Evolutionary conservation across 2,797 vertebrate species (phyloP), one percentile per base, ranked within the genome.

Genomic region (Neomorphus geoffroyi): DNA sequence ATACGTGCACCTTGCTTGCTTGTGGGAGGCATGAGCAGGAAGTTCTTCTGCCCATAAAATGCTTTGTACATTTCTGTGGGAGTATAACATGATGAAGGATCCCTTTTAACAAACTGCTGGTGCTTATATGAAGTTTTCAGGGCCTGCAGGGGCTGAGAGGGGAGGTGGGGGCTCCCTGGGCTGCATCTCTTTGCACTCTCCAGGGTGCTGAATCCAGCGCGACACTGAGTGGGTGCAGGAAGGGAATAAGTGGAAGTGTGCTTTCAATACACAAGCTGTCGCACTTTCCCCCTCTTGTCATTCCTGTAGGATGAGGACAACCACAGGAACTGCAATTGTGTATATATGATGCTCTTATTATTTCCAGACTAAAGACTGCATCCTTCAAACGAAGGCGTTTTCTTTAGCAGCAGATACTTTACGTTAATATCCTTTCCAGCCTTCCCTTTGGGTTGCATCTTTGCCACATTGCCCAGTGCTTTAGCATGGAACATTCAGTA

Each of bases 151-250:
- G 18, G 24, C 11, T 17, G 17, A 17, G 23, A 13, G 10, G 61
- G 48, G 30, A 5, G 9, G 27, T 3, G 37, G 30, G 7, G 43
- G 14, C 11, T 5, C 6, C 1, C 14, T 9, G 58, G 33, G 37
- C 15, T 13, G 41, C 35, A 15, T 13, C n/a, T 23, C 26, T 1
- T 14, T 17, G 32, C 43, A 9, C 75, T 96, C 80, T 94, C 86
- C 92, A 83, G 50, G 77, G 80, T 88, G n/a, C 94, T 95, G 92
- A 94, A 90, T 5, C 19, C 18, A 2, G 2, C 16, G 4, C 8
- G 9, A 28, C 13, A 0, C 1, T 6, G 32, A 15, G 2, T 10
- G 1, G 8, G 24, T 14, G 32, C 30, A 4, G 43, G 17, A 5
- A 18, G 24, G 18, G 13, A 8, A 8, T 18, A 5, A 3, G 19